phyloP scores from a whole-genome alignment of 2,113 vertebrate species.

The Dolichotis patagonum region DNA sequence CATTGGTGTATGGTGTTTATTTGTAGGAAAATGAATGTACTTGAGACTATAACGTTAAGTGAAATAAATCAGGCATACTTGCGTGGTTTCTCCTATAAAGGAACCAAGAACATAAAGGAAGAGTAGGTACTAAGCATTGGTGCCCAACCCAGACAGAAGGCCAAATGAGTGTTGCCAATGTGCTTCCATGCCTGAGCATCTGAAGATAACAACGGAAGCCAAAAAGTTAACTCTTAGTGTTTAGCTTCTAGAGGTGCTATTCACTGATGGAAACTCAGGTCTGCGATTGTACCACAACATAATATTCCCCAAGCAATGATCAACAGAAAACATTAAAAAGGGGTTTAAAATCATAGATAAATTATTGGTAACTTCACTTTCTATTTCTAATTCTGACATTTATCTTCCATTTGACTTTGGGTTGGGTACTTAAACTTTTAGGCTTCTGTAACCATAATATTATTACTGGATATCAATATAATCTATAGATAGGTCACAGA shows the following conservation, averaged over 20 bases:
- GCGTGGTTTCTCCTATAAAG: not conserved
- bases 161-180: not conserved
- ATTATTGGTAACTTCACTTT: slow-evolving; percentile 27
- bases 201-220: not conserved
- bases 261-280: not conserved
- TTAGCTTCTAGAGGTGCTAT: not conserved
- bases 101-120: not conserved
- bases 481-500: not conserved
- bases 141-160: not conserved
- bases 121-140: not conserved
- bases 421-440: not conserved
- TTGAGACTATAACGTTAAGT: not conserved
- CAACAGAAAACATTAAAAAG: slow-evolving; percentile 24
- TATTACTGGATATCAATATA: slow-evolving; percentile 32
- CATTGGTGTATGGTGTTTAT: not conserved
- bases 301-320: slow-evolving; percentile 32
- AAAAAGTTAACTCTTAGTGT: not conserved
- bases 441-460: not conserved
- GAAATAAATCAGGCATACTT: not conserved
- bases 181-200: not conserved
- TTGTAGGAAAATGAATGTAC: not conserved
- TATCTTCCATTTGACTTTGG: slow-evolving; percentile 22
- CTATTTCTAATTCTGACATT: not conserved
- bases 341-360: not conserved
- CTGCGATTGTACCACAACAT: slow-evolving; percentile 13